Base-by-base conservation (phyloP, 2,888 invertebrate species). In the Patella ulyssiponensis region DNA sequence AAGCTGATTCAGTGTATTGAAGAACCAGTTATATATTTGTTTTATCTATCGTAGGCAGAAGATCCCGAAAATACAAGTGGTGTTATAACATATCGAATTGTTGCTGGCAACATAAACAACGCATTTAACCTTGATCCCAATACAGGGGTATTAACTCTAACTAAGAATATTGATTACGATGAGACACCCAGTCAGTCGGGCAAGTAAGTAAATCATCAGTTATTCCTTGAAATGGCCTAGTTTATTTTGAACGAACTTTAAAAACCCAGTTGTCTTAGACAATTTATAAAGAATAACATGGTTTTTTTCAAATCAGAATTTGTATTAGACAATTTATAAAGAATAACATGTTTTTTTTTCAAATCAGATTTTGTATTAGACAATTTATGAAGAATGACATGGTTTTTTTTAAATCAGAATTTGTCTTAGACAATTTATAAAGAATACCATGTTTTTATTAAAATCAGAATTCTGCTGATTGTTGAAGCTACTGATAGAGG, bases 61-160 rank as follows among this genome's bases (percentile, higher is more conserved):
- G 82, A 84, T 71, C 73, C 78, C 23, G 78, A 80, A 73, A 80
- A 76, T 33, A 69, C 64, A 12, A 58, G 69, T 0, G 69, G 69
- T 3, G 27, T 14, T 3, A 79, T 87, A n/a, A 85, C 82, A 0
- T 87, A 87, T 79, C 73, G 80, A 33, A 86, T 87, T 23, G 72
- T 83, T 5, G 76, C 64, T 73, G 87, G 87, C 4, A 85, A 87
- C 33, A 82, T 71, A 11, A 80, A 81, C n/a, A 80, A 82, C 75
- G 83, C 87, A 12, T 87, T 87, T 76, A 27, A 20, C 5, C 74
- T 89, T 0, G 76, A 84, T 51, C 74, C 71, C 1, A 20, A 12
- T 2, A 77, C 80, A 11, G 89, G 89, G 12, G 52, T 23, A 0
- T 78, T 89, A 3, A 75, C 83, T 15, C 77, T 89, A 12, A 79